Evolutionary conservation across 1,140 invertebrate genomes (phyloP).

Genomic region (Rhizoglyphus robini): DNA sequence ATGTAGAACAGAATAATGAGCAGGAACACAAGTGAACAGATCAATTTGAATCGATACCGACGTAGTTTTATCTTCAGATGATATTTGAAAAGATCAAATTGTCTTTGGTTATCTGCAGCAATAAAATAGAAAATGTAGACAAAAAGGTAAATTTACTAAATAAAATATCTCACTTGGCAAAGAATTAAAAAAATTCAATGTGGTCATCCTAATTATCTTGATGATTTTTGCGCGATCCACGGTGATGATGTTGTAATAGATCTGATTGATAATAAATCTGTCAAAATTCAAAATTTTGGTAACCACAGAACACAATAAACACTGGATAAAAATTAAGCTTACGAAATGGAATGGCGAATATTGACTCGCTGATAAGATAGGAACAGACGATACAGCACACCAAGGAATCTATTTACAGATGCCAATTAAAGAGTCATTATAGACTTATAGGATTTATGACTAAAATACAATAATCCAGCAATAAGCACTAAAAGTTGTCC

Average conservation of each 20-base stretch:
- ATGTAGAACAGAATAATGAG: conserved; percentile 33
- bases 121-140: background rate
- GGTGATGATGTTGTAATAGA: background rate
- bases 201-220: background rate
- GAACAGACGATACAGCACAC: no score
- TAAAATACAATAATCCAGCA: no score
- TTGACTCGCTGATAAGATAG: no score
- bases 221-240: background rate
- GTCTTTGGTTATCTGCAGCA: background rate
- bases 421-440: no score
- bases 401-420: no score
- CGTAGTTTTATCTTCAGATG: background rate
- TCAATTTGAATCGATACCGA: background rate
- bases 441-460: no score
- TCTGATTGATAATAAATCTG: background rate
- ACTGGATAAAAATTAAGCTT: no score
- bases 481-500: no score
- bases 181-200: background rate
- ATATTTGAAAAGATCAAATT: background rate
- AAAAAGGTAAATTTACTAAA: no score
- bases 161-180: no score
- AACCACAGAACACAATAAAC: no score
- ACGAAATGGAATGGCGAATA: no score
- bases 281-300: background rate
- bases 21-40: background rate